A percentile compares a stretch with the other conserved stretches of the same genome.
Conservation (phyloP, 2,797 vertebrate genomes). For the Lindbergichthys nudifrons region DNA sequence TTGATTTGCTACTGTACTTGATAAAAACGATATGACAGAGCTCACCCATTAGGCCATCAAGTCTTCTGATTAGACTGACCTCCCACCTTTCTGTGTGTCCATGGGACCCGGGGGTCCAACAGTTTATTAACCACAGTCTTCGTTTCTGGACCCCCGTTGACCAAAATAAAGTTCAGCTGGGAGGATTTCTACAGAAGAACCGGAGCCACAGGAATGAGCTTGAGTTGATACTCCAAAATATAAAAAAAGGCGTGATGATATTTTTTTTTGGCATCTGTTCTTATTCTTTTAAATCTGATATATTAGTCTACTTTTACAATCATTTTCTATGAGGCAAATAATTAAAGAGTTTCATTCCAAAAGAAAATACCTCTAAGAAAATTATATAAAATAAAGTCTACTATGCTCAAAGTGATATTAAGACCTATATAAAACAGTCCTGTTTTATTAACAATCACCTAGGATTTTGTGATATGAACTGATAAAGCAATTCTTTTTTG, state of each 20-base stretch:
- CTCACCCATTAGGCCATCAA: conserved; percentile 47
- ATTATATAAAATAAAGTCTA: conserved; percentile 70
- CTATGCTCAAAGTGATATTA: conserved; percentile 39
- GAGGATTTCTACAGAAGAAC: conserved; percentile 67
- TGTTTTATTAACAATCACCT: conserved; percentile 48
- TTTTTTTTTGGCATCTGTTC: conserved; percentile 80
- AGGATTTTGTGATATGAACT: conserved; percentile 38
- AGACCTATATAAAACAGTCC: conserved; percentile 63
- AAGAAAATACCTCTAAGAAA: conserved; percentile 61
- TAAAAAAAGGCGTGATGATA: conserved; percentile 72
- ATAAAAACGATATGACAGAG: conserved; percentile 74
- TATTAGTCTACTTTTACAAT: conserved; percentile 76
- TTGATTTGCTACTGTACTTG: conserved; percentile 82
- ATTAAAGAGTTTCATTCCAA: conserved; percentile 79
- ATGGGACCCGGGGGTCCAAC: conserved; percentile 43
- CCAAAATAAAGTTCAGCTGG: conserved; percentile 61
- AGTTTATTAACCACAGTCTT: conserved; percentile 74
- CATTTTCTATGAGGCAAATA: conserved; percentile 72
- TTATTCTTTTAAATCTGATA: conserved; percentile 70
- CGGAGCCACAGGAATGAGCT: conserved; percentile 59
- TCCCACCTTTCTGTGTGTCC: conserved; percentile 47
- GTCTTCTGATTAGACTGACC: conserved; percentile 63
- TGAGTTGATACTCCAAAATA: conserved; percentile 56
- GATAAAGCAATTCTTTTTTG: conserved; percentile 34
- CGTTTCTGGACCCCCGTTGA: conserved; percentile 41